phyloP scores from a whole-genome alignment of 64 coral and sea anemone genomes.

The Stylophora pistillata region DNA sequence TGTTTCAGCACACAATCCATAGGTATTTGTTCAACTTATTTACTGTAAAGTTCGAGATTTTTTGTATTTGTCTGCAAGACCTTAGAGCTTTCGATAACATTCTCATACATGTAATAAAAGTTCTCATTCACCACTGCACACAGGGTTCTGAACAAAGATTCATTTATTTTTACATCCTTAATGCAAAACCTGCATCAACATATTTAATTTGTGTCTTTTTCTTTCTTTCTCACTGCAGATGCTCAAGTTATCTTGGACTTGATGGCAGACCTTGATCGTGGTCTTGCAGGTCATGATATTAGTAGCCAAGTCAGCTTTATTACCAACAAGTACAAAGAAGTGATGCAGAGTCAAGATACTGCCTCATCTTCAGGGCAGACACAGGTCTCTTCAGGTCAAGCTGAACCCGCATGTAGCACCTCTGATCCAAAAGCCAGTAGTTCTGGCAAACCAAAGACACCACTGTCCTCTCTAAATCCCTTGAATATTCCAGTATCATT shows the following conservation, averaged over 20 bases:
- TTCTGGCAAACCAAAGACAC: conserved; percentile 2
- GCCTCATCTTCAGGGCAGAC: background rate
- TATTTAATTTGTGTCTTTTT: background rate
- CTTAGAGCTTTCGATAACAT: too few species aligned
- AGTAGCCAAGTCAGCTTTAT: conserved; percentile 38
- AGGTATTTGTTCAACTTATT: too few species aligned
- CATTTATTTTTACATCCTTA: too few species aligned
- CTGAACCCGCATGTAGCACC: background rate
- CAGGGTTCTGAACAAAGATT: too few species aligned
- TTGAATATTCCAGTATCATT: conserved; percentile 28
- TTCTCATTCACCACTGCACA: too few species aligned
- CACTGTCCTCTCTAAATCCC: conserved; percentile 25
- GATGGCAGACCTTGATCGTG: conserved; percentile 39
- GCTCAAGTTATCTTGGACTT: conserved; percentile 58
- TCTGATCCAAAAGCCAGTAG: background rate
- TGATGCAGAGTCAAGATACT: background rate
- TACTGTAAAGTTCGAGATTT: too few species aligned
- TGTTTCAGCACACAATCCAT: too few species aligned
- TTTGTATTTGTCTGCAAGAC: too few species aligned
- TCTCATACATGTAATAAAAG: too few species aligned
- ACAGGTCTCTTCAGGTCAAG: background rate
- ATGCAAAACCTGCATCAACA: background rate
- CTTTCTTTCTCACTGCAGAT: conserved; percentile 34
- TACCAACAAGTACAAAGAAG: conserved; percentile 26
- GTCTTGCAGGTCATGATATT: conserved; percentile 31